Percentiles rank a stretch among this genome's conserved stretches.
These are phyloP conservation scores for Bufo bufo DNA, from an alignment of 2,113 vertebrate genomes.

Conservation along the genomic window DNA sequence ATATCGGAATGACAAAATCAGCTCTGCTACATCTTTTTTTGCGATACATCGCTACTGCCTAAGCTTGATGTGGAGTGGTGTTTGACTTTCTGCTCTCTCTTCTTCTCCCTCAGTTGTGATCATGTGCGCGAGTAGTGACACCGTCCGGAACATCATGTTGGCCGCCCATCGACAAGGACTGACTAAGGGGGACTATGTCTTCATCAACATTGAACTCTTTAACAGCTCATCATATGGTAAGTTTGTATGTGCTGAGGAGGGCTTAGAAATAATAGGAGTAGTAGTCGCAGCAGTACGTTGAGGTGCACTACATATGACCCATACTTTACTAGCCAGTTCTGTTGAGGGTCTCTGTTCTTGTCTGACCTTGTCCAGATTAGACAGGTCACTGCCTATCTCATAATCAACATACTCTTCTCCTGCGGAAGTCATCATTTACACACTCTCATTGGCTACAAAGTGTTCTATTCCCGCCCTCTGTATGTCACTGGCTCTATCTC, in stretches of 20 bases:
- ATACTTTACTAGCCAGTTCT: too few relatives aligned
- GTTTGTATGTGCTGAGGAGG: neutral
- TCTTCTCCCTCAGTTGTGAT: constrained; percentile 84
- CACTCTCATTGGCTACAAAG: neutral
- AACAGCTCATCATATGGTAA: constrained; percentile 95
- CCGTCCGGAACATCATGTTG: constrained; percentile 90
- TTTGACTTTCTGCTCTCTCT: neutral
- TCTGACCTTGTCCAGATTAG: neutral
- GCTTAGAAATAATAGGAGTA: neutral
- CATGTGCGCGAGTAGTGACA: constrained; percentile 88
- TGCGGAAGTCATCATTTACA: neutral
- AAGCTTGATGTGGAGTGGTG: neutral
- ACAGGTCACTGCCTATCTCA: neutral
- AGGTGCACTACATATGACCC: too few relatives aligned
- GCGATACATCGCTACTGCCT: neutral
- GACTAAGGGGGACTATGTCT: constrained; percentile 86
- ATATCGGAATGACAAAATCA: neutral
- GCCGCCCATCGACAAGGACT: constrained; percentile 84
- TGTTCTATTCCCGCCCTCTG: neutral
- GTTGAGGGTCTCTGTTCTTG: too few relatives aligned
- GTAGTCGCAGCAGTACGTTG: neutral
- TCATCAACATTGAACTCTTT: constrained; percentile 98
- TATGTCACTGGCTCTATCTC: neutral
- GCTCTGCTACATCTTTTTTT: neutral
- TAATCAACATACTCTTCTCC: neutral